Evolutionary conservation across 1,140 invertebrate genomes (phyloP), one percentile per base, ranked within the genome.

Genomic region (Temnothorax longispinosus): DNA sequence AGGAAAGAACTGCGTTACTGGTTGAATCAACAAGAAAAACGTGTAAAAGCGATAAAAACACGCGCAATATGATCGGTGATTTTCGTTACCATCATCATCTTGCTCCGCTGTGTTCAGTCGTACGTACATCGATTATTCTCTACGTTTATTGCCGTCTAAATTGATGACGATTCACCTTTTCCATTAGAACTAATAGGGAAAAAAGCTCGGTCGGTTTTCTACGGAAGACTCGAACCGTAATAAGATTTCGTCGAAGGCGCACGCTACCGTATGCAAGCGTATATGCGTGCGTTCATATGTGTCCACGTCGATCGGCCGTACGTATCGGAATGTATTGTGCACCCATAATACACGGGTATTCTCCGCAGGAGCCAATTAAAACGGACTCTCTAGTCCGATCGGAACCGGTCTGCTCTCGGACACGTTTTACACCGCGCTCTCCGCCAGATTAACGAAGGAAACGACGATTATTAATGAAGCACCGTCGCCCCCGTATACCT

Each of bases 361-460:
- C 76, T 87, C 76, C 54, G 44, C 87, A 54, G 90, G 69, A 81
- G 72, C 90, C 89, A 93, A 92, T 92, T 93, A 93, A 92, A 85
- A 72, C 7, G 32, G 54, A 54, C 54, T 91, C 82, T 87, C 78
- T 90, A 88, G 72, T 27, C 54, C 86, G 50, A 75, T 52, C 15
- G 52, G 52, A 90, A 85, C 89, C 85, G 78, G 85, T 87, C 65
- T 21, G 18, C 38, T 52, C 56, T 11, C 41, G n/a, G 77, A 64
- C 78, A 58, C 50, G 6, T 82, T 71, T 71, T 58, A 81, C 15
- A 21, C 38, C 27, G 47, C 32, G 86, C 86, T 88, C 69, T 60
- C 54, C 32, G 67, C 56, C 38, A 56, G 76, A 90, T 85, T 81
- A 72, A 41, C 65, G 52, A 85, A 85, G 81, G 69, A 87, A 88